Conservation (phyloP, 1,140 invertebrate genomes). For the Schlechtendalia chinensis region DNA sequence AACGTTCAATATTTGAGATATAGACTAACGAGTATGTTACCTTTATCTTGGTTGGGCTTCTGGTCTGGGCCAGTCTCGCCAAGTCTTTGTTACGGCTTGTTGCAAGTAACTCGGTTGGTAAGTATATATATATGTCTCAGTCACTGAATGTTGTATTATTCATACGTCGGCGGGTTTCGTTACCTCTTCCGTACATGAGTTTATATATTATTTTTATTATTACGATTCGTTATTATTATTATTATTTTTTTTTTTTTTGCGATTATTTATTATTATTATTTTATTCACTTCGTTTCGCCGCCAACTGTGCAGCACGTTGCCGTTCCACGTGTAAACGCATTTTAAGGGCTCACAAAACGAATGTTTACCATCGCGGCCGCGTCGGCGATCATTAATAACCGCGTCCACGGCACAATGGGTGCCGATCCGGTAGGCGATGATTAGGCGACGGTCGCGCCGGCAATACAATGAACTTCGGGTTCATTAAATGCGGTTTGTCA, state of each 20-base stretch:
- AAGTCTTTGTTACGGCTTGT: neutral
- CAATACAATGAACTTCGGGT: conserved; percentile 45
- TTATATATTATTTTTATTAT: too few relatives aligned
- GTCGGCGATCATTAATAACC: conserved; percentile 47
- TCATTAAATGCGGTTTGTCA: conserved; percentile 49
- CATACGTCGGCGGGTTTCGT: too few relatives aligned
- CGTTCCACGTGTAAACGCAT: conserved; percentile 26
- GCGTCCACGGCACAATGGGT: conserved; percentile 37
- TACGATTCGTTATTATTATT: too few relatives aligned
- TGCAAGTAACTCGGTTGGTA: too few relatives aligned
- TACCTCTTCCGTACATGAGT: too few relatives aligned
- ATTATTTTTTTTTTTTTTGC: too few relatives aligned
- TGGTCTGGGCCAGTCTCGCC: neutral
- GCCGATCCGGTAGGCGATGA: conserved; percentile 46
- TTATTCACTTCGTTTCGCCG: neutral
- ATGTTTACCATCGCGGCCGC: conserved; percentile 45
- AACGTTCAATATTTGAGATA: too few relatives aligned
- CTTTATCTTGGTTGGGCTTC: too few relatives aligned
- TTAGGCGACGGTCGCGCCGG: conserved; percentile 45
- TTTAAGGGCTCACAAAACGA: conserved; percentile 49
- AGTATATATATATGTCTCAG: too few relatives aligned
- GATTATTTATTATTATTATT: neutral
- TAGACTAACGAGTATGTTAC: too few relatives aligned
- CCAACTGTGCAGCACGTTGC: neutral
- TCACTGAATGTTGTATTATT: too few relatives aligned